Evolutionary conservation across 2,888 invertebrate genomes (phyloP).

Genomic region (Dinocampus coccinellae): DNA sequence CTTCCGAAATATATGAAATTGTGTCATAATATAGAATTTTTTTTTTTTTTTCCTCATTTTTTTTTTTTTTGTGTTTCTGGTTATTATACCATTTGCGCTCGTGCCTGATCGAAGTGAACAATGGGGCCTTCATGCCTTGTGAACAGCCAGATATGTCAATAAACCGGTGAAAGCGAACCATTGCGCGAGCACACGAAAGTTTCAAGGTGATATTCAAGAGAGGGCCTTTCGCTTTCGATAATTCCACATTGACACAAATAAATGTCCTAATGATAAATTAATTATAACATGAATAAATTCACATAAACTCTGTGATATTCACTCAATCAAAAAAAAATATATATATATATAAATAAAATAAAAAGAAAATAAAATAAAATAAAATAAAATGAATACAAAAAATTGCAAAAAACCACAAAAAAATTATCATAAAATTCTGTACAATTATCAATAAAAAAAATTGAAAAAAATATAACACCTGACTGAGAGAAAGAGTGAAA

Average conservation of each 20-base stretch:
- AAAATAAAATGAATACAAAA: no score
- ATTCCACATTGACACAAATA: conserved; percentile 13
- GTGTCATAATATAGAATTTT: background rate
- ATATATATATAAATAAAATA: background rate
- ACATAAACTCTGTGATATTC: no score
- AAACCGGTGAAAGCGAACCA: conserved; percentile 34
- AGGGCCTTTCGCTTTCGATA: conserved; percentile 30
- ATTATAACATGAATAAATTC: background rate
- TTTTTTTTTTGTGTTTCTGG: background rate
- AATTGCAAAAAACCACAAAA: no score
- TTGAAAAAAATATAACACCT: no score
- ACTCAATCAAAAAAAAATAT: background rate
- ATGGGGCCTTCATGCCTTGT: conserved; percentile 32
- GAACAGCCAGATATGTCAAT: conserved; percentile 37
- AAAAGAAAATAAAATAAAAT: background rate
- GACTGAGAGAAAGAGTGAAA: no score
- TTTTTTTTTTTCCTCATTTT: background rate
- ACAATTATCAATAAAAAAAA: no score
- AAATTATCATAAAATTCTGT: no score
- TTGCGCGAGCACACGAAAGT: conserved; percentile 30
- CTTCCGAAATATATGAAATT: background rate
- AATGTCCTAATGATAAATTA: conserved; percentile 19
- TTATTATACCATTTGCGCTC: background rate
- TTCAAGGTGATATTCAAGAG: conserved; percentile 28
- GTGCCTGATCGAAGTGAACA: conserved; percentile 16